These are phyloP conservation scores for Brevimyrus niger DNA, from an alignment of 2,113 vertebrate species.

Conservation along the genomic window DNA sequence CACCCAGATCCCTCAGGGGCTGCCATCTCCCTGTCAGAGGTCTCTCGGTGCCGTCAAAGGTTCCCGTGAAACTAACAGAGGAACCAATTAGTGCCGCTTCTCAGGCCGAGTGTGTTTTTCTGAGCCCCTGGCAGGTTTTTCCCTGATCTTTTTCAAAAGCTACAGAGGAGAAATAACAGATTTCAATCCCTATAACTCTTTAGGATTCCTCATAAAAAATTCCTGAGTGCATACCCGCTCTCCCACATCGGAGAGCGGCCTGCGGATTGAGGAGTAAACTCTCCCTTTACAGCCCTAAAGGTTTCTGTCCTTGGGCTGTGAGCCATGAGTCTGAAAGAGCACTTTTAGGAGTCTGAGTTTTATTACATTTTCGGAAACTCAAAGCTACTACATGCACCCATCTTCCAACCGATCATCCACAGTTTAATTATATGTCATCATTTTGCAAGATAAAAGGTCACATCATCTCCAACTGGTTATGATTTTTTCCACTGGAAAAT, in stretches of 20 bases:
- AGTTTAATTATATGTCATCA: background rate
- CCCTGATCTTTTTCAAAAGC: background rate
- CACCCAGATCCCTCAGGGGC: background rate
- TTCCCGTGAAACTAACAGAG: constrained; percentile 13
- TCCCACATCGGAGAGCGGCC: background rate
- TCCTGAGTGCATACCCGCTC: background rate
- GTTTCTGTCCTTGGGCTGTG: background rate
- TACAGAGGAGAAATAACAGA: background rate
- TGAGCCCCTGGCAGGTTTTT: background rate
- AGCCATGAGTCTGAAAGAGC: background rate
- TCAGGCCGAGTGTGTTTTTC: background rate
- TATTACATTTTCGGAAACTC: background rate
- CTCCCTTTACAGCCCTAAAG: background rate
- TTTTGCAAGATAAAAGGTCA: background rate
- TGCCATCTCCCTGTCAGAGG: background rate
- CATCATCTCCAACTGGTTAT: background rate
- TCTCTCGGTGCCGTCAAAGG: constrained; percentile 1
- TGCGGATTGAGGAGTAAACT: background rate
- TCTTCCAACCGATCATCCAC: background rate
- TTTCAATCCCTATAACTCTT: background rate
- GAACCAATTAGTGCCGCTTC: constrained; percentile 16
- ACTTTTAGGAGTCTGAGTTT: background rate
- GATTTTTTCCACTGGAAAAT: background rate
- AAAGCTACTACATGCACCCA: background rate
- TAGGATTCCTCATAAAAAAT: background rate